Conservation (phyloP, 23 tunicate genomes). For the Phallusia fumigata region DNA sequence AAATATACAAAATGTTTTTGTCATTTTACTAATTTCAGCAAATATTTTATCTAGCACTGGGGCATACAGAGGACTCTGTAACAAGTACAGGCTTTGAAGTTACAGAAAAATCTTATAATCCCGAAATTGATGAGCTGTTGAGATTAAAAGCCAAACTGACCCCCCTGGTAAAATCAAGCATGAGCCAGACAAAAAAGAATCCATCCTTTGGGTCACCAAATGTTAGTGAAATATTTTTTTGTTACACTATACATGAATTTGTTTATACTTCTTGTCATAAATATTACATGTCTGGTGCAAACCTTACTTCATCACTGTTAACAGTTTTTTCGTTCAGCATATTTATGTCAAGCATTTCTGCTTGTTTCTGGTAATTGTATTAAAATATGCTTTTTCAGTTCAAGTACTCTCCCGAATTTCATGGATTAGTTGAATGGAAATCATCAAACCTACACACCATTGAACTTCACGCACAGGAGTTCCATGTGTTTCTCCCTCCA, state of each 20-base stretch:
- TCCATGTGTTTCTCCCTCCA: slow-evolving; percentile 40
- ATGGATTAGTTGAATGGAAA: slow-evolving; percentile 54
- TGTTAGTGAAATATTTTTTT: slow-evolving; percentile 17
- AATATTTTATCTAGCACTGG: not conserved
- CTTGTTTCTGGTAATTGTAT: too few relatives aligned
- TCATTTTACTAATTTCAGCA: too few relatives aligned
- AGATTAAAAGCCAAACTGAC: slow-evolving; percentile 34
- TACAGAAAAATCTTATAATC: slow-evolving; percentile 22
- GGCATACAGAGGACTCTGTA: too few relatives aligned
- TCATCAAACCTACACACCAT: not conserved
- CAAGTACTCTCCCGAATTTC: slow-evolving; percentile 18
- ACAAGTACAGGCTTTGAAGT: not conserved
- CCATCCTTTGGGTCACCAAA: slow-evolving; percentile 36
- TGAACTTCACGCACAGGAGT: slow-evolving; percentile 32
- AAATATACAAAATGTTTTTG: too few relatives aligned
- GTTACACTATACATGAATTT: too few relatives aligned
- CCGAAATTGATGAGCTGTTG: slow-evolving; percentile 38
- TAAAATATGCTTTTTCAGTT: slow-evolving; percentile 26
- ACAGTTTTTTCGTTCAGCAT: too few relatives aligned
- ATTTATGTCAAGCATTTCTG: too few relatives aligned
- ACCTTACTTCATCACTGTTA: too few relatives aligned
- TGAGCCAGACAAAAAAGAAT: slow-evolving; percentile 55
- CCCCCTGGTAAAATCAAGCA: slow-evolving; percentile 33
- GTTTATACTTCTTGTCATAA: too few relatives aligned
- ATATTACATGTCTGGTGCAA: too few relatives aligned